Evolutionary conservation across 2,113 vertebrate genomes (phyloP).

Genomic region (Mola mola): DNA sequence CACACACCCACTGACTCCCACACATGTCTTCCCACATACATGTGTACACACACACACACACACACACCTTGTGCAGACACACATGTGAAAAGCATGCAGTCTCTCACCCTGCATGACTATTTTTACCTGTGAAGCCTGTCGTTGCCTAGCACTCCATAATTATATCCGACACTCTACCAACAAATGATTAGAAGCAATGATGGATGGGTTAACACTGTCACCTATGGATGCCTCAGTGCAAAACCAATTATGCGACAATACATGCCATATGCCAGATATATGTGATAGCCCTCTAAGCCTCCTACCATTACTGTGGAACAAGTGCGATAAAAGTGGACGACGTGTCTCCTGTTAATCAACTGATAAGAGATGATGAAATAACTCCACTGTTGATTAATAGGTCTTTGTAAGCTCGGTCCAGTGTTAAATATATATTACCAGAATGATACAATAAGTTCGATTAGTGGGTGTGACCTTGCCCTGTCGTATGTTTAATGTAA

Average conservation of each 20-base stretch:
- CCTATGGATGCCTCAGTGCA: slow-evolving; percentile 67
- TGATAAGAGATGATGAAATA: slow-evolving; percentile 71
- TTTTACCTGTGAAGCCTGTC: slow-evolving; percentile 76
- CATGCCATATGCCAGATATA: slow-evolving; percentile 69
- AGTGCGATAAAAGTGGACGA: slow-evolving; percentile 59
- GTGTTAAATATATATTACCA: background rate
- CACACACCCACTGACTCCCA: slow-evolving; percentile 25
- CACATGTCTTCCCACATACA: slow-evolving; percentile 15
- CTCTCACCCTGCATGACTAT: slow-evolving; percentile 68
- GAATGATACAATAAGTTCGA: background rate
- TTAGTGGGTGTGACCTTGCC: too few species aligned
- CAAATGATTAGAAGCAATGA: slow-evolving; percentile 74
- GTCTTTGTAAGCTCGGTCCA: slow-evolving; percentile 8
- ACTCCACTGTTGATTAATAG: slow-evolving; percentile 45
- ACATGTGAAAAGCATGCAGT: slow-evolving; percentile 66
- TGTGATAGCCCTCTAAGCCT: slow-evolving; percentile 54
- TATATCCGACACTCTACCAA: slow-evolving; percentile 71
- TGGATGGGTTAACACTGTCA: slow-evolving; percentile 75
- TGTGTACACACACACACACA: slow-evolving; percentile 12
- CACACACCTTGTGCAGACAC: slow-evolving; percentile 24
- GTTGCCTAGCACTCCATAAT: slow-evolving; percentile 77
- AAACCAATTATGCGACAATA: slow-evolving; percentile 72
- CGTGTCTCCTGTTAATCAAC: slow-evolving; percentile 61
- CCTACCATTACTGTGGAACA: slow-evolving; percentile 41
- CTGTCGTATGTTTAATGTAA: too few species aligned